phyloP scores from a whole-genome alignment of 1,140 invertebrate species.

The Artemia franciscana region DNA sequence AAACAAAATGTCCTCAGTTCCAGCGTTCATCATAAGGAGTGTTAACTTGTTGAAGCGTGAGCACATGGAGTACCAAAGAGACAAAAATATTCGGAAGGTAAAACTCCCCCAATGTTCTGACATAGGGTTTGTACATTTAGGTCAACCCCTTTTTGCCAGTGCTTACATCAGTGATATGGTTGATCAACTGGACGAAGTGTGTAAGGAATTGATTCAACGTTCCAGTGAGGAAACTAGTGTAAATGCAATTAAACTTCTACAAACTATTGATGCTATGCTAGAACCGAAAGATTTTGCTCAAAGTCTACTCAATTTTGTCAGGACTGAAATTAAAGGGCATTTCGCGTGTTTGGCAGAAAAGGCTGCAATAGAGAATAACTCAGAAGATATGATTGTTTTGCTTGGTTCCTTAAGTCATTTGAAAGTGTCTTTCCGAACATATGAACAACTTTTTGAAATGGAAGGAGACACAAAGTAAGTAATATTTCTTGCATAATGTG shows the following conservation, averaged over 20 bases:
- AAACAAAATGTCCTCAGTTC: not conserved
- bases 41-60: not conserved
- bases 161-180: not conserved
- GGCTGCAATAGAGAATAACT: not conserved
- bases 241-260: not conserved
- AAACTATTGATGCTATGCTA: not conserved
- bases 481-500: no score
- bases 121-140: not conserved
- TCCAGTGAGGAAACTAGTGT: not conserved
- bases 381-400: not conserved
- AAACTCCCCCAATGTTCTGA: not conserved
- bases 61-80: not conserved
- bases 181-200: not conserved
- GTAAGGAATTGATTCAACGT: not conserved
- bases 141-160: not conserved
- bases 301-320: not conserved
- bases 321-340: not conserved
- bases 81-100: not conserved
- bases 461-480: not conserved
- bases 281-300: not conserved
- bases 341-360: not conserved
- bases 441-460: not conserved
- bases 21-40: not conserved
- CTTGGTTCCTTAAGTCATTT: not conserved
- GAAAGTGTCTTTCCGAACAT: not conserved